phyloP scores from a whole-genome alignment of 2,888 invertebrate species.

The Carterocephalus palaemon region DNA sequence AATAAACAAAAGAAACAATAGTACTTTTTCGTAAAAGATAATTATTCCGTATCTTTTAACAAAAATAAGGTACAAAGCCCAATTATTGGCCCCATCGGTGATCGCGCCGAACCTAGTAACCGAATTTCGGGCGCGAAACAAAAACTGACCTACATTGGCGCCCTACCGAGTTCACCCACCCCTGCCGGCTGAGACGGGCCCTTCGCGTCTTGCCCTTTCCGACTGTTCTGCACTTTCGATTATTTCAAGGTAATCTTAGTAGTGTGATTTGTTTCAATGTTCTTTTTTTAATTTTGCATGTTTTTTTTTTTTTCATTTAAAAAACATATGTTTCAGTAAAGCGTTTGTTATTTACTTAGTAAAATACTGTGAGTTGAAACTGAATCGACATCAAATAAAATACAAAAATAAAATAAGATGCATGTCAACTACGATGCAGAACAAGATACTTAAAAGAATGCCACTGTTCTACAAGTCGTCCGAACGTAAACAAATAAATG shows the following conservation, averaged over 20 bases:
- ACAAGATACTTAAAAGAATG: slow-evolving; percentile 30
- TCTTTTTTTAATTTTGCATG: background rate
- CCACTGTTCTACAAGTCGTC: slow-evolving; percentile 24
- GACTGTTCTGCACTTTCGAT: slow-evolving; percentile 56
- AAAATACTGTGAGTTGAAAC: too few relatives aligned
- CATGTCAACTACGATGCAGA: slow-evolving; percentile 7
- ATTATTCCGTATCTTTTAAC: too few relatives aligned
- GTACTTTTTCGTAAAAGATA: too few relatives aligned
- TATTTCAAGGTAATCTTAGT: slow-evolving; percentile 53
- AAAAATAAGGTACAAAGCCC: slow-evolving; percentile 22
- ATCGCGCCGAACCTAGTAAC: slow-evolving; percentile 67
- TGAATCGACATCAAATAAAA: background rate
- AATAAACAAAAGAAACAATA: too few relatives aligned
- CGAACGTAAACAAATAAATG: slow-evolving; percentile 54
- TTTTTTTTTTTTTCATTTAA: slow-evolving; percentile 1
- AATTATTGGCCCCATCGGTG: slow-evolving; percentile 27
- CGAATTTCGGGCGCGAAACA: slow-evolving; percentile 78
- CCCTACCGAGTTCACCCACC: slow-evolving; percentile 75
- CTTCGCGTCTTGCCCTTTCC: slow-evolving; percentile 64
- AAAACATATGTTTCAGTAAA: background rate
- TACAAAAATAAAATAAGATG: slow-evolving; percentile 19
- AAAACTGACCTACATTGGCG: slow-evolving; percentile 78
- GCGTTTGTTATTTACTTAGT: too few relatives aligned
- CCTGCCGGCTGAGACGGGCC: slow-evolving; percentile 63
- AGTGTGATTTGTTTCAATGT: slow-evolving; percentile 1